phyloP scores from a whole-genome alignment of 2,113 vertebrate species.

The Rana temporaria region DNA sequence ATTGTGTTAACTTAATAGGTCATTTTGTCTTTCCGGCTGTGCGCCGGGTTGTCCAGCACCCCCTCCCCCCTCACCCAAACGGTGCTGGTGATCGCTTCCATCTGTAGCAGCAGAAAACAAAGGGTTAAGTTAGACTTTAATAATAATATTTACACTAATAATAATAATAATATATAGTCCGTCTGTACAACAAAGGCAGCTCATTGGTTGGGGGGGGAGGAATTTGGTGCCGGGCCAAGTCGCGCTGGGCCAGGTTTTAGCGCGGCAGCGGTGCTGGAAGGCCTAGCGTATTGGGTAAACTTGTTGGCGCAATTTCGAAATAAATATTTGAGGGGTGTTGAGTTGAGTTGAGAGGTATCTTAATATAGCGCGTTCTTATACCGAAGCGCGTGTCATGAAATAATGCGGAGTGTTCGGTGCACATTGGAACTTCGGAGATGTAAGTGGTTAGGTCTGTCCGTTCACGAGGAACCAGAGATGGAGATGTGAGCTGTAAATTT shows the following conservation, averaged over 20 bases:
- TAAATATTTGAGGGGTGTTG: no score
- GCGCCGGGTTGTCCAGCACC: not conserved
- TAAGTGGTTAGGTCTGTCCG: no score
- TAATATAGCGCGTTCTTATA: no score
- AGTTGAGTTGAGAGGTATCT: no score
- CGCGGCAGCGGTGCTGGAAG: no score
- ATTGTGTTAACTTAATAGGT: constrained; percentile 52
- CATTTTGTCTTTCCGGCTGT: not conserved
- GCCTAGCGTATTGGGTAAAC: no score
- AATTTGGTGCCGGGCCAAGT: not conserved
- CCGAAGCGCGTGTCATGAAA: no score
- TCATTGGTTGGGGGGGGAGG: not conserved
- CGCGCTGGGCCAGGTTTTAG: not conserved
- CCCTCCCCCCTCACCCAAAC: not conserved
- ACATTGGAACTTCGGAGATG: no score
- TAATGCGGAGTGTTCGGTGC: no score
- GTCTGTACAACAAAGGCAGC: not conserved
- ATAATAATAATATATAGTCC: constrained; percentile 15
- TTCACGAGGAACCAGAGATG: no score
- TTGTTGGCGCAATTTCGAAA: no score
- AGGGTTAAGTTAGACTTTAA: constrained; percentile 44
- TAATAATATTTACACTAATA: constrained; percentile 51
- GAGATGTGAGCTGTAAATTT: no score
- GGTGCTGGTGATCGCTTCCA: not conserved
- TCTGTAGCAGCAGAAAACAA: constrained; percentile 46